Evolutionary conservation across 2,113 vertebrate species (phyloP).

Genomic region (Mungos mungo): DNA sequence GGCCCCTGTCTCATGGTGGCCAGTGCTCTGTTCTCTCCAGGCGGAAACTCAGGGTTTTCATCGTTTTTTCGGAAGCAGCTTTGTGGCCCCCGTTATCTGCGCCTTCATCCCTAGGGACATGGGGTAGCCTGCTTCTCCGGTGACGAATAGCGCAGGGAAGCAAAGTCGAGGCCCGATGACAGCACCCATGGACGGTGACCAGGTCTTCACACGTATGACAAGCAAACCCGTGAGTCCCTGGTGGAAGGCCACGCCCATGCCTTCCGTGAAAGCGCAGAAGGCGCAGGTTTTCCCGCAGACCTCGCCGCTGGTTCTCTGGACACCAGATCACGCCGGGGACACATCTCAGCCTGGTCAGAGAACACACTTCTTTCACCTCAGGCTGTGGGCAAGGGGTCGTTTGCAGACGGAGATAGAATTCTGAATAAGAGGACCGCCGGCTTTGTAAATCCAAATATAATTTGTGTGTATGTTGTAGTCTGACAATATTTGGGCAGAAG

Average conservation of each 20-base stretch:
- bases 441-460: not conserved
- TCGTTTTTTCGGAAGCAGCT: not conserved
- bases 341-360: not conserved
- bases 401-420: not conserved
- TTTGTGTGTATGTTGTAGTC: not conserved
- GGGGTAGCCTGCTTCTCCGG: accelerated
- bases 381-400: too few species aligned
- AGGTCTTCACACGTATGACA: not conserved
- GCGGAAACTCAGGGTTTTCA: accelerated
- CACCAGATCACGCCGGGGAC: too few species aligned
- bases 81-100: not conserved
- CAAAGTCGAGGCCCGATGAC: accelerated
- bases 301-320: not conserved
- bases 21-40: not conserved
- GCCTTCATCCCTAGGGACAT: accelerated
- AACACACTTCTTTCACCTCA: not conserved
- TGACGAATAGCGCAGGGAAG: not conserved
- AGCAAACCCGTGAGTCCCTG: not conserved
- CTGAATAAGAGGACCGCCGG: not conserved
- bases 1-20: too few species aligned
- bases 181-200: accelerated
- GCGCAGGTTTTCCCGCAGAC: not conserved
- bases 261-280: accelerated
- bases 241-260: accelerated
- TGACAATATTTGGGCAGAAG: not conserved